Percentiles rank a stretch among this genome's conserved stretches.
Conservation (phyloP, 2,113 vertebrate genomes). For the Protobothrops flavoviridis region DNA sequence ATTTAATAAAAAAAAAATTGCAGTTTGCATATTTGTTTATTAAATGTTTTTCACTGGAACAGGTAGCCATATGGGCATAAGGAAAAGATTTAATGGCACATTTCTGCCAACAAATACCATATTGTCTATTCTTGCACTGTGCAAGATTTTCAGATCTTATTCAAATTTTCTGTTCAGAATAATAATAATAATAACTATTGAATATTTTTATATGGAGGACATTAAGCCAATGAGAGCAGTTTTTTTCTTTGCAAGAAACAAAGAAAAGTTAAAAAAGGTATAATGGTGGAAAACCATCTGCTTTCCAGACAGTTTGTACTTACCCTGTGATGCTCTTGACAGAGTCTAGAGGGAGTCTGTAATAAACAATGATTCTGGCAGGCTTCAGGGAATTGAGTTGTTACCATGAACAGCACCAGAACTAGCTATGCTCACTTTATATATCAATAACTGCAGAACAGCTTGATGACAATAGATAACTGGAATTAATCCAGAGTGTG, state of each 20-base stretch:
- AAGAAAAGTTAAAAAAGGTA: not conserved
- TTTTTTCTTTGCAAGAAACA: slow-evolving; percentile 1
- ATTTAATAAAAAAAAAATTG: not conserved
- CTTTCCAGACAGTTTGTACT: slow-evolving; percentile 1
- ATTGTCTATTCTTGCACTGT: not conserved
- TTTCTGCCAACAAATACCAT: not conserved
- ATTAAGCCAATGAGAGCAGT: not conserved
- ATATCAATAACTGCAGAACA: slow-evolving; percentile 31
- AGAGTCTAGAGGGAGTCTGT: not conserved
- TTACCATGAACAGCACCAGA: slow-evolving; percentile 29
- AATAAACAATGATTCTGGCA: not conserved
- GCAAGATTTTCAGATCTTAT: not conserved
- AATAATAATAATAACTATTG: not conserved
- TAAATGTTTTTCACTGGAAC: not conserved
- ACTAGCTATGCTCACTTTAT: slow-evolving; percentile 30
- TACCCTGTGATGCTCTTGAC: not conserved
- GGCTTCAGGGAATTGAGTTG: not conserved
- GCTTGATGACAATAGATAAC: slow-evolving; percentile 7
- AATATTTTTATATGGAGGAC: not conserved
- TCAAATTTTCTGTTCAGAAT: not conserved
- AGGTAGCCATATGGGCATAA: not conserved
- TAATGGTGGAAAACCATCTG: not conserved
- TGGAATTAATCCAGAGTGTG: slow-evolving; percentile 28
- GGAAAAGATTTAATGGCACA: not conserved
- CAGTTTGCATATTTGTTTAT: not conserved